phyloP scores from a whole-genome alignment of 2,113 vertebrate species.

The Pachycephala philippinensis region DNA sequence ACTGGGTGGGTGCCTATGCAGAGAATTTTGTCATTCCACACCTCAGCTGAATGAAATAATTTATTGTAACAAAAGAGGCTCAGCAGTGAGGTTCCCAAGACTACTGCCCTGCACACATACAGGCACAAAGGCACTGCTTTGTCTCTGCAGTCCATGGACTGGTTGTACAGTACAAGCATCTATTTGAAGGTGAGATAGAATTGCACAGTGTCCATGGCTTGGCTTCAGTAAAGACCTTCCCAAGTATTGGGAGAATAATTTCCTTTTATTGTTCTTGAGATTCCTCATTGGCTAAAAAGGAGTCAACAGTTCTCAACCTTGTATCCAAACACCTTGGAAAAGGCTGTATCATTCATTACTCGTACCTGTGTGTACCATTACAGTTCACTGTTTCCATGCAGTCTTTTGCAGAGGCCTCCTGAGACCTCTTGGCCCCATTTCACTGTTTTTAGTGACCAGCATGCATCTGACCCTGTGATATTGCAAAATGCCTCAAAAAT shows the following conservation, averaged over 20 bases:
- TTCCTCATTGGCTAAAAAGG: not conserved
- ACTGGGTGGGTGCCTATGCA: not conserved
- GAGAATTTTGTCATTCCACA: not conserved
- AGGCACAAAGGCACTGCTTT: not conserved
- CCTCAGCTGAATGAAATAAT: not conserved
- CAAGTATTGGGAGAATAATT: not conserved
- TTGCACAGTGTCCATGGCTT: not conserved
- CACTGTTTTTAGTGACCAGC: not conserved
- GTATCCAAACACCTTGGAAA: not conserved
- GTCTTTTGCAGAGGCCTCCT: not conserved
- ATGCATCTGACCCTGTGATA: not conserved
- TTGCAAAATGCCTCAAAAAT: not conserved
- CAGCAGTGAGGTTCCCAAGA: not conserved
- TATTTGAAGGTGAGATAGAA: not conserved
- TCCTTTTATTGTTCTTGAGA: not conserved
- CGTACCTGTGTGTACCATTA: accelerated
- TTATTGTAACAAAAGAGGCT: not conserved
- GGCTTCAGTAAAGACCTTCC: not conserved
- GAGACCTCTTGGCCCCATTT: not conserved
- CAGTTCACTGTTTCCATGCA: not conserved
- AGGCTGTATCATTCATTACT: accelerated
- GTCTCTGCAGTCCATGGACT: not conserved
- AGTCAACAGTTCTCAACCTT: not conserved
- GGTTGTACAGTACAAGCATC: not conserved
- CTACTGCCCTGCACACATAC: not conserved